Percentiles rank a stretch among this genome's conserved stretches.
Evolutionary conservation across 2,888 invertebrate genomes (phyloP).

Genomic region (Hypselothyrea guttata): DNA sequence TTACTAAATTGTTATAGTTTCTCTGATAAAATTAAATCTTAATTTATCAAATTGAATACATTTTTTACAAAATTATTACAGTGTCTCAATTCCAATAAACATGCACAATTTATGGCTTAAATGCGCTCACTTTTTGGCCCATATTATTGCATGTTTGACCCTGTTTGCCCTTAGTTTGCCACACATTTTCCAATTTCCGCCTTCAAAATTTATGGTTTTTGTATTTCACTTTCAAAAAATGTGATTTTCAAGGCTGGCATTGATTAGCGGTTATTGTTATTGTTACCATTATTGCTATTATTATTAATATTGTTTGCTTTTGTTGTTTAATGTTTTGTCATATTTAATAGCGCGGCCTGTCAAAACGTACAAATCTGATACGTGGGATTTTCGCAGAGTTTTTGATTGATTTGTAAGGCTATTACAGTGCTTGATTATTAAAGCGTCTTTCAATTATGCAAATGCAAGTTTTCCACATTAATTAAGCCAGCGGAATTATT

Average conservation of each 20-base stretch:
- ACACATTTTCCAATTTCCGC: constrained; percentile 39
- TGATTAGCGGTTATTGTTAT: constrained; percentile 57
- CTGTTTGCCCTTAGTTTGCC: too few relatives aligned
- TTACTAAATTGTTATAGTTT: background rate
- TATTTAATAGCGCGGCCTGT: constrained; percentile 51
- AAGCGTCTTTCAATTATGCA: constrained; percentile 39
- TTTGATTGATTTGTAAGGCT: constrained; percentile 48
- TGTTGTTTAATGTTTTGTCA: constrained; percentile 55
- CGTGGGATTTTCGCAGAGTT: constrained; percentile 28
- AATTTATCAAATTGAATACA: too few relatives aligned
- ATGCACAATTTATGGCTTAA: background rate
- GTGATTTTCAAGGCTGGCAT: constrained; percentile 54
- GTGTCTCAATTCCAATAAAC: background rate
- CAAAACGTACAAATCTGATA: constrained; percentile 42
- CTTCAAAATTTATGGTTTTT: constrained; percentile 3
- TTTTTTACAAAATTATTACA: too few relatives aligned
- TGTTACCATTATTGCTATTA: constrained; percentile 18
- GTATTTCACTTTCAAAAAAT: constrained; percentile 37
- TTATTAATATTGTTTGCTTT: constrained; percentile 16
- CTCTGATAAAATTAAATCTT: too few relatives aligned
- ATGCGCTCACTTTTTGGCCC: background rate
- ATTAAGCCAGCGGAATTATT: constrained; percentile 33
- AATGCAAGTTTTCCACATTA: constrained; percentile 33
- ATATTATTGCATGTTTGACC: background rate
- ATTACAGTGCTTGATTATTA: constrained; percentile 3